Base-by-base conservation (phyloP, 2,113 vertebrate species). In the Corynorhinus townsendii region DNA sequence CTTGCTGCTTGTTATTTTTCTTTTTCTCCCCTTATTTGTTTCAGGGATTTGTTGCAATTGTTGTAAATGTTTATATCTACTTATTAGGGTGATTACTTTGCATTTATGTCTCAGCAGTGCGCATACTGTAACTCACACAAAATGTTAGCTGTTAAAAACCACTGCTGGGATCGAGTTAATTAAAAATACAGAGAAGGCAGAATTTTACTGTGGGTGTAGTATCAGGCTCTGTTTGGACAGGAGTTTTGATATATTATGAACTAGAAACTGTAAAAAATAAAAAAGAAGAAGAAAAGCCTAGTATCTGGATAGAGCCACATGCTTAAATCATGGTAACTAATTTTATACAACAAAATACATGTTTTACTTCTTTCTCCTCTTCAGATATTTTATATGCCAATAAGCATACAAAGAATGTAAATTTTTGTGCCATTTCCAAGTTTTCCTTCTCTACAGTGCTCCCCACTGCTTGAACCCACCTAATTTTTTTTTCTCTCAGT, bases 41-140 rank as follows among this genome's bases (percentile, higher is more conserved):
- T 83, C 80, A 93, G 38, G 85, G 86, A 93, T 94, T 96, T 94
- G 96, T 95, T 96, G 93, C 95, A 93, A 97, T 97, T 97, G 95
- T 96, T 97, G 89, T 95, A 91, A 97, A 96, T 97, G 97, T 97
- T 97, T 97, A 86, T 95, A 95, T 96, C 93, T 96, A 95, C 96
- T 97, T 97, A 97, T 97, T 97, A 96, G 91, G 95, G 89, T 97
- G 96, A 97, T 96, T 97, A 93, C 96, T 96, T 96, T 94, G 94
- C 94, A 96, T 97, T 97, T 97, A 94, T 96, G 52, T 97, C 96
- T 97, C 97, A 97, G 96, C 96, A 93, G 96, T 97, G 76, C 72
- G 89, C 93, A 94, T 86, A 95, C 96, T 97, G 95, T 96, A 97
- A 95, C 86, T 97, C 96, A 97, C n/a, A 83, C n/a, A 96, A 96